Percentiles rank a stretch among this genome's conserved stretches.
Evolutionary conservation across 2,113 vertebrate species (phyloP).

Genomic region (Myotis yumanensis): DNA sequence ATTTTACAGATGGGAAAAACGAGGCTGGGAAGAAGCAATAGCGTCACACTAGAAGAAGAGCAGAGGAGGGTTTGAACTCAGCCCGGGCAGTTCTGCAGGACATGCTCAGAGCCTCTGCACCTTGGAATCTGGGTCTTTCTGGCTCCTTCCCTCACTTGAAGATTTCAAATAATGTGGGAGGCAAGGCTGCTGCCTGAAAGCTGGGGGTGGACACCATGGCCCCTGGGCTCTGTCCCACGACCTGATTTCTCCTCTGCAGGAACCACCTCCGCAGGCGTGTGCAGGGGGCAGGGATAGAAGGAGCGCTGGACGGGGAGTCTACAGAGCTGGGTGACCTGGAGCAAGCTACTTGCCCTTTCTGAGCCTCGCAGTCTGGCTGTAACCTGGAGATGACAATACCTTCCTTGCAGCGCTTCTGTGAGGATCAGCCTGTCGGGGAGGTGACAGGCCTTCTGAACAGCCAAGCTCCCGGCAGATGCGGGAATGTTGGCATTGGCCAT

Average conservation of each 20-base stretch:
- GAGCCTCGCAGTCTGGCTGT: background rate
- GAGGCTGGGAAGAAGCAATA: background rate
- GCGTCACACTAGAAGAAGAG: background rate
- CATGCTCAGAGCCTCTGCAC: background rate
- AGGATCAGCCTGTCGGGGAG: background rate
- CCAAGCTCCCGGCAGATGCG: background rate
- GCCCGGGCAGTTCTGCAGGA: background rate
- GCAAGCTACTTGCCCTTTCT: background rate
- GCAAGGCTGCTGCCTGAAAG: background rate
- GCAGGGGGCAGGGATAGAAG: background rate
- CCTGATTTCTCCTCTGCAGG: background rate
- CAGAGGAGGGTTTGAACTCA: background rate
- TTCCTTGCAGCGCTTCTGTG: background rate
- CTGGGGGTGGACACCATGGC: fast-evolving
- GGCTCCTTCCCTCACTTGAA: background rate
- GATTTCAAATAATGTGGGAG: too few relatives aligned
- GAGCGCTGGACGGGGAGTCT: background rate
- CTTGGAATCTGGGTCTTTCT: background rate
- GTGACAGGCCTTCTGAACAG: too few relatives aligned
- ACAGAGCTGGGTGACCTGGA: background rate
- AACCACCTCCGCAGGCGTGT: background rate
- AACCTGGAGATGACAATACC: too few relatives aligned
- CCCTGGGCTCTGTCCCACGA: background rate
- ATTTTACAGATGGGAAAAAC: background rate
- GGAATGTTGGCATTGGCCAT: too few relatives aligned